phyloP scores from a whole-genome alignment of 2,888 invertebrate species.

The Perithous albicinctus region DNA sequence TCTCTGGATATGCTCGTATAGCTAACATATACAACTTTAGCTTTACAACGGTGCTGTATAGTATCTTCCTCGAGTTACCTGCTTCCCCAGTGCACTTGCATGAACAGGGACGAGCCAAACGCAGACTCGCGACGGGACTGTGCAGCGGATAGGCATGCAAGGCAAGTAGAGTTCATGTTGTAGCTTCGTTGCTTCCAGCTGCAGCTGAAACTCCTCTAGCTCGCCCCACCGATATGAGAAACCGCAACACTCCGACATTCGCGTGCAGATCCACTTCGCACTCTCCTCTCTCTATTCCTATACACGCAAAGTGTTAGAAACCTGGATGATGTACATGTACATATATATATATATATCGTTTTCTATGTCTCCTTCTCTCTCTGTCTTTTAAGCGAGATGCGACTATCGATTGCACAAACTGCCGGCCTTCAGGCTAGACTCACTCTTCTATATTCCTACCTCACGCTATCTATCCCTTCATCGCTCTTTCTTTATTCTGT shows the following conservation, averaged over 20 bases:
- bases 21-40: slow-evolving; percentile 14
- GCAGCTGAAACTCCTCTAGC: slow-evolving; percentile 61
- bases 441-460: slow-evolving; percentile 15
- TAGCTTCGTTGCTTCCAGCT: slow-evolving; percentile 36
- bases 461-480: slow-evolving; percentile 2
- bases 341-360: background rate
- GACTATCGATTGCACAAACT: slow-evolving; percentile 60
- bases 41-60: slow-evolving; percentile 32
- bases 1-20: background rate
- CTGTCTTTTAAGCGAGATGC: slow-evolving; percentile 32
- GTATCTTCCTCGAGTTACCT: slow-evolving; percentile 23
- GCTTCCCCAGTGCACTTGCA: slow-evolving; percentile 10
- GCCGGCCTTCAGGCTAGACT: slow-evolving; percentile 42
- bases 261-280: slow-evolving; percentile 63
- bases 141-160: background rate
- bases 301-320: slow-evolving; percentile 2
- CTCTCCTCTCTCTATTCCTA: slow-evolving; percentile 20
- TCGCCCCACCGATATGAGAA: slow-evolving; percentile 58
- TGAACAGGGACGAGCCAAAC: slow-evolving; percentile 12
- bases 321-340: slow-evolving; percentile 10
- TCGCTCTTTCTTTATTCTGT: slow-evolving; percentile 3
- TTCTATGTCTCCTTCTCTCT: background rate
- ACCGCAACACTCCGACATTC: slow-evolving; percentile 64
- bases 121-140: background rate
- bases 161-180: slow-evolving; percentile 5